Evolutionary conservation across 2,888 invertebrate genomes (phyloP).

Genomic region (Diadromus collaris): DNA sequence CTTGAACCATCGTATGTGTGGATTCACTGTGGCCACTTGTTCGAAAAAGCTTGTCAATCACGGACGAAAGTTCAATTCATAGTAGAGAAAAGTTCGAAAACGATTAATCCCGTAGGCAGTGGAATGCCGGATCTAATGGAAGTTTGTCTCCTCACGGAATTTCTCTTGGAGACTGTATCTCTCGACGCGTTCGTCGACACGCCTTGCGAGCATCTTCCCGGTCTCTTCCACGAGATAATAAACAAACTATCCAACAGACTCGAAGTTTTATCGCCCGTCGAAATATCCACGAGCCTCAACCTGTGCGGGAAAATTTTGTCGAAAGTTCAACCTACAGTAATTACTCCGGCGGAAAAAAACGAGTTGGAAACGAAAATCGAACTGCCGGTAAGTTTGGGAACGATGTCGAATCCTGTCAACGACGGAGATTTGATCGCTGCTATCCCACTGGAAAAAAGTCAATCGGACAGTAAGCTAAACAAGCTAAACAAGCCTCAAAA

Average conservation of each 20-base stretch:
- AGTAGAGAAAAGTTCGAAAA: constrained; percentile 67
- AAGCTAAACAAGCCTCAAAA: constrained; percentile 81
- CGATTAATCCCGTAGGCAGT: constrained; percentile 82
- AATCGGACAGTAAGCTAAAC: constrained; percentile 85
- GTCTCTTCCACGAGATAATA: constrained; percentile 86
- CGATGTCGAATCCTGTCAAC: constrained; percentile 14
- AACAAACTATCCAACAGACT: constrained; percentile 83
- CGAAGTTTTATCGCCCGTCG: constrained; percentile 82
- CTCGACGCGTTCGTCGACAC: constrained; percentile 89
- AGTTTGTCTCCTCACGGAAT: constrained; percentile 87
- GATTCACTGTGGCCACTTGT: constrained; percentile 88
- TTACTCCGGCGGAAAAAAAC: constrained; percentile 76
- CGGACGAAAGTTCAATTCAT: constrained; percentile 64
- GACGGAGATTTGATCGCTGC: constrained; percentile 69
- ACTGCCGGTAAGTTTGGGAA: background rate
- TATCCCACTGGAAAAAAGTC: constrained; percentile 83
- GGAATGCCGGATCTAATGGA: constrained; percentile 85
- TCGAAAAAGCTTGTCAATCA: constrained; percentile 82
- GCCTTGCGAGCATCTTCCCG: constrained; percentile 89
- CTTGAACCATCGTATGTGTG: constrained; percentile 93
- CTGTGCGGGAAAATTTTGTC: constrained; percentile 88
- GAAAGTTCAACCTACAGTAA: constrained; percentile 86
- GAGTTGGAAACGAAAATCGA: constrained; percentile 65
- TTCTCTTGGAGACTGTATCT: constrained; percentile 88
- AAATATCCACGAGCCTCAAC: constrained; percentile 85